These are phyloP conservation scores for Drosophila kohkoa DNA, from an alignment of 1,140 invertebrate species.

Conservation along the genomic window DNA sequence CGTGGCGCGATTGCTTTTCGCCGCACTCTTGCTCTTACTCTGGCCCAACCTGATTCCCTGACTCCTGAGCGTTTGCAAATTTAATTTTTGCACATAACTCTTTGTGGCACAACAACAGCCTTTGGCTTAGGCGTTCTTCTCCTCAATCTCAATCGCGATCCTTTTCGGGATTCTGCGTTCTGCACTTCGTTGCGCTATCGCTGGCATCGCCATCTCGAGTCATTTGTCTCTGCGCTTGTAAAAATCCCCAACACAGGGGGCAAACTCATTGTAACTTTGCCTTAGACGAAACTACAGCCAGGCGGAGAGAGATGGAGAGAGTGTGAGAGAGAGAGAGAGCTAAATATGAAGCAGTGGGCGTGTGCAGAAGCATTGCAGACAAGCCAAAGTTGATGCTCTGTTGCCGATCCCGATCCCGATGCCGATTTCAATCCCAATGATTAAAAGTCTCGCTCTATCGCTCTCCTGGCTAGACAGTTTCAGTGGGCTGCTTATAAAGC, in stretches of 20 bases:
- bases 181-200: slow-evolving; percentile 49
- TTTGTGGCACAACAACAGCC: slow-evolving; percentile 66
- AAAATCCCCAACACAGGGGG: slow-evolving; percentile 38
- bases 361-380: slow-evolving; percentile 43
- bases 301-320: background rate
- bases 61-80: slow-evolving; percentile 64
- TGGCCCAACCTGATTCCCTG: background rate
- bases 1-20: slow-evolving; percentile 81
- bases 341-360: slow-evolving; percentile 69
- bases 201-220: slow-evolving; percentile 58
- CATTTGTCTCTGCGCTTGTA: slow-evolving; percentile 81
- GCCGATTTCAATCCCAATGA: slow-evolving; percentile 22
- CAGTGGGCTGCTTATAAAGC: slow-evolving; percentile 28
- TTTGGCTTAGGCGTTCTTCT: slow-evolving; percentile 52
- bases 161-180: slow-evolving; percentile 14
- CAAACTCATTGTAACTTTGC: slow-evolving; percentile 24
- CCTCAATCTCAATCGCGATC: slow-evolving; percentile 45
- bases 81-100: slow-evolving; percentile 78
- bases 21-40: slow-evolving; percentile 26
- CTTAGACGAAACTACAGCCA: slow-evolving; percentile 64
- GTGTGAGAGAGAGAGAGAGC: background rate
- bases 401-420: slow-evolving; percentile 21
- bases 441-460: slow-evolving; percentile 14
- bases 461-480: slow-evolving; percentile 10
- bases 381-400: slow-evolving; percentile 24